A percentile compares a stretch with the other conserved stretches of the same genome.
Evolutionary conservation across 2,797 vertebrate genomes (phyloP).

Genomic region (Phalanger gymnotis): DNA sequence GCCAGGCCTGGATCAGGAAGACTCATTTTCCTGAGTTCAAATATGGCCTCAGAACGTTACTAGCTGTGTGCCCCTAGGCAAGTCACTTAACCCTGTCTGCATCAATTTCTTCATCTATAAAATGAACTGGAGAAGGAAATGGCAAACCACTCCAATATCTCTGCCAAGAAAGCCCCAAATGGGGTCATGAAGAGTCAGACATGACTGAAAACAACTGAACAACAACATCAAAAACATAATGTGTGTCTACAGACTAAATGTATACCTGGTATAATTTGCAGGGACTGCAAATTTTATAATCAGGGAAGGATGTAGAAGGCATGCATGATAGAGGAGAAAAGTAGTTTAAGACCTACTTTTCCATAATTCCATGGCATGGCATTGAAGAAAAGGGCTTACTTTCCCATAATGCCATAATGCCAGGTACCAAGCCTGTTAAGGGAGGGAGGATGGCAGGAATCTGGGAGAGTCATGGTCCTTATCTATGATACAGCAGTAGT

Average conservation of each 20-base stretch:
- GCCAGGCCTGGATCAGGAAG: not conserved
- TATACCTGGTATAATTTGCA: not conserved
- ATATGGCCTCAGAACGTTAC: not conserved
- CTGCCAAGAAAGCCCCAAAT: not conserved
- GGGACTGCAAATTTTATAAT: not conserved
- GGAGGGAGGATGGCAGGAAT: not conserved
- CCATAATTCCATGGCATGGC: not conserved
- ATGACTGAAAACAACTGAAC: not conserved
- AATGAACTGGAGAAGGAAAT: not conserved
- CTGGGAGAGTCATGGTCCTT: not conserved
- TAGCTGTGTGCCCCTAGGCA: not conserved
- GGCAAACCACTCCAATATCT: not conserved
- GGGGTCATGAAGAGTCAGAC: not conserved
- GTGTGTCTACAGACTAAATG: not conserved
- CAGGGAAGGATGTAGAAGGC: not conserved
- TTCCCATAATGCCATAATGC: not conserved
- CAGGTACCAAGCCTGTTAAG: not conserved
- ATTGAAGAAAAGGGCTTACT: not conserved
- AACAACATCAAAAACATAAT: not conserved
- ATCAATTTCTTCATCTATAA: not conserved
- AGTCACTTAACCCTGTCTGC: not conserved
- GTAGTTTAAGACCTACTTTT: not conserved
- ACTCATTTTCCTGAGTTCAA: not conserved
- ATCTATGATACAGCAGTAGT: not conserved
- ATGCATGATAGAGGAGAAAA: not conserved